Percentiles rank a stretch among this genome's conserved stretches.
Conservation (phyloP, 1,140 invertebrate genomes). For the Hyphantria cunea region DNA sequence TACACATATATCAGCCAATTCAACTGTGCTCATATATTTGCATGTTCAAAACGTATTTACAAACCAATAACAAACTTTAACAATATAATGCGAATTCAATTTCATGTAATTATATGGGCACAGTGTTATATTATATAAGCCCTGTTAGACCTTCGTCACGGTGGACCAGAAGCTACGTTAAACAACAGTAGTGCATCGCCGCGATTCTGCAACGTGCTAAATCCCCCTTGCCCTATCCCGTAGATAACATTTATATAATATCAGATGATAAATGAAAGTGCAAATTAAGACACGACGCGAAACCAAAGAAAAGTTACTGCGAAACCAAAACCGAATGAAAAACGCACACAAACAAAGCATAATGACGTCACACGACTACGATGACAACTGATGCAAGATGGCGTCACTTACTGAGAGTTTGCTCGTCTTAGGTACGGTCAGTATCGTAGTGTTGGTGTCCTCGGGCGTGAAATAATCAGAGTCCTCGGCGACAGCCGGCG, state of each 20-base stretch:
- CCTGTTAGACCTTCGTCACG: not conserved
- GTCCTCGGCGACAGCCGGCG: conserved; percentile 81
- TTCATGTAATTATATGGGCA: conserved; percentile 5
- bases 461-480: conserved; percentile 89
- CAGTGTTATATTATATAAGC: conserved; percentile 11
- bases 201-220: conserved; percentile 12
- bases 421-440: conserved; percentile 76
- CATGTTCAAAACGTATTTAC: not conserved
- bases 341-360: conserved; percentile 30
- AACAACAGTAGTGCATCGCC: conserved; percentile 16
- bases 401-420: conserved; percentile 51
- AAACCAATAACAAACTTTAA: not conserved
- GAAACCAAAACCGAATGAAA: conserved; percentile 29
- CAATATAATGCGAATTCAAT: too few species aligned
- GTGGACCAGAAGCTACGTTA: conserved; percentile 9
- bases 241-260: conserved; percentile 10
- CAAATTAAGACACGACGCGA: conserved; percentile 10
- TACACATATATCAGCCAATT: too few species aligned
- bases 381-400: conserved; percentile 30
- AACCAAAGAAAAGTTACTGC: not conserved
- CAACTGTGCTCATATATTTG: conserved; percentile 12
- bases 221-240: too few species aligned
- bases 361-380: conserved; percentile 27
- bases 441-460: conserved; percentile 84
- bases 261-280: conserved; percentile 1